Evolutionary conservation across 2,797 vertebrate species (phyloP).

Genomic region (Cossypha dichroa): DNA sequence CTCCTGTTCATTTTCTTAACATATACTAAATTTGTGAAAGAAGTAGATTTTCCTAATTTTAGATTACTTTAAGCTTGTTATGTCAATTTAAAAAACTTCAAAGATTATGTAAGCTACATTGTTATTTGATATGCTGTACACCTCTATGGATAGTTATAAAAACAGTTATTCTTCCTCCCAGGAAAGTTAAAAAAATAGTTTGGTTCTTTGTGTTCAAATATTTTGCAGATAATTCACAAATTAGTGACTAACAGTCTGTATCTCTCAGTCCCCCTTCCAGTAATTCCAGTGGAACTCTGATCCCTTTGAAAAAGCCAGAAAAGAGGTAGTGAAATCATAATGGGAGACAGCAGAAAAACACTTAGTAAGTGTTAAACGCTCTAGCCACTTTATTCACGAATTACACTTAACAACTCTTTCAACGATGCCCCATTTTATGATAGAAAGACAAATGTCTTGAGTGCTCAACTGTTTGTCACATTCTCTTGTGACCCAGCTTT

Average conservation of each 20-base stretch:
- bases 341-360: neutral
- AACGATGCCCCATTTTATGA: neutral
- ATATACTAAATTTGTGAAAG: neutral
- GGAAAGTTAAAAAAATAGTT: conserved; percentile 25
- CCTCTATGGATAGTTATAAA: neutral
- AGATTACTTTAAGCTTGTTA: neutral
- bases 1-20: neutral
- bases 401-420: neutral
- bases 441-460: neutral
- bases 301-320: neutral
- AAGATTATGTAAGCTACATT: neutral
- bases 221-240: conserved; percentile 38
- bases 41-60: neutral
- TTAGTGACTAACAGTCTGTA: neutral
- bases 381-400: neutral
- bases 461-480: neutral
- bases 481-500: neutral
- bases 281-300: neutral
- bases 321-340: neutral
- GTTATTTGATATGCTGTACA: conserved; percentile 22
- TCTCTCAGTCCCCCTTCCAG: neutral
- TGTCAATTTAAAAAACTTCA: neutral
- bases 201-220: conserved; percentile 22
- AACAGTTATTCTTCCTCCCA: conserved; percentile 5
- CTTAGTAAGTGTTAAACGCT: neutral